phyloP scores from a whole-genome alignment of 2,797 vertebrate species.

The Danio tinwini region DNA sequence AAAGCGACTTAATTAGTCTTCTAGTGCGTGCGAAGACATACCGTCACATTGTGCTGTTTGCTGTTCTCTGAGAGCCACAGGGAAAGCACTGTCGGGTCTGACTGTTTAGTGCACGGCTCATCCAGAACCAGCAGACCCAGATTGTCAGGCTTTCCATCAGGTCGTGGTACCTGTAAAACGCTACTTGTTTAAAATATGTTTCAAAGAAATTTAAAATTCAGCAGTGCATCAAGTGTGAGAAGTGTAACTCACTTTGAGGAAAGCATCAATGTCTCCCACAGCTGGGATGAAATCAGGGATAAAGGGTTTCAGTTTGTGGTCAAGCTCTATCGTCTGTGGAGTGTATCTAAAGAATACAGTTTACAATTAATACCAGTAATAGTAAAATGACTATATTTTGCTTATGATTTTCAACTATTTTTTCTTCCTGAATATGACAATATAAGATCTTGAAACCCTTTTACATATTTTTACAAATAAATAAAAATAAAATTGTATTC shows the following conservation, averaged over 20 bases:
- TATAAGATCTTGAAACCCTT: too few relatives aligned
- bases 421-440: too few relatives aligned
- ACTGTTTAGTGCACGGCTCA: conserved; percentile 93
- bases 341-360: conserved; percentile 80
- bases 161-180: conserved; percentile 85
- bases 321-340: conserved; percentile 86
- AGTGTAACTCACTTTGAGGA: conserved; percentile 85
- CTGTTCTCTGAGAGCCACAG: conserved; percentile 93
- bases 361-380: not conserved
- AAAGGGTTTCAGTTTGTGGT: conserved; percentile 93
- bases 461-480: too few relatives aligned
- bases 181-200: not conserved
- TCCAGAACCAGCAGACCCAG: conserved; percentile 92
- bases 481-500: too few relatives aligned
- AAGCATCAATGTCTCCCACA: conserved; percentile 96
- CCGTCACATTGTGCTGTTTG: conserved; percentile 87
- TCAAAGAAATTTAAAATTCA: not conserved
- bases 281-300: conserved; percentile 97
- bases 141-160: conserved; percentile 84
- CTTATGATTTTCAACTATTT: not conserved
- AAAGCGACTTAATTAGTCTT: not conserved
- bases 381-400: not conserved
- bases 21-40: conserved; percentile 60
- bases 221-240: not conserved
- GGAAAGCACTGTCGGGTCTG: conserved; percentile 90